Evolutionary conservation across 2,888 invertebrate species (phyloP).

Genomic region (Aricia artaxerxes): DNA sequence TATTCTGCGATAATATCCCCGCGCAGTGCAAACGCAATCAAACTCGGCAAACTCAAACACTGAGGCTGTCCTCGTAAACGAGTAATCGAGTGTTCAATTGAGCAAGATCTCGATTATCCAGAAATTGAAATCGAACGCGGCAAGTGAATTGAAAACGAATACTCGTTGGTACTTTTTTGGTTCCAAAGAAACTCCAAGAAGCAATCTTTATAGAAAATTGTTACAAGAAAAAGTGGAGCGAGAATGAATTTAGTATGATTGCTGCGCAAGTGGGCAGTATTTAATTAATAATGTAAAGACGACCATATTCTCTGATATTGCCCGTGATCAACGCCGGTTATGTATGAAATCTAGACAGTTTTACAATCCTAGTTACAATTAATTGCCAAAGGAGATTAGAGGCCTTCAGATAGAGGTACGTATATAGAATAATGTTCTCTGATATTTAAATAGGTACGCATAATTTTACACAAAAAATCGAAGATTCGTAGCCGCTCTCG

Average conservation of each 20-base stretch:
- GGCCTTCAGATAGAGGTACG: too few species aligned
- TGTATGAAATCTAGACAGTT: too few species aligned
- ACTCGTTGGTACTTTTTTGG: slow-evolving; percentile 50
- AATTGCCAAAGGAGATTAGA: too few species aligned
- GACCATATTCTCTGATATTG: too few species aligned
- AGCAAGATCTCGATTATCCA: slow-evolving; percentile 76
- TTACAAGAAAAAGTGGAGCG: not conserved
- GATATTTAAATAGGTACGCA: too few species aligned
- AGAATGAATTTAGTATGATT: not conserved
- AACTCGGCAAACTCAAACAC: slow-evolving; percentile 74
- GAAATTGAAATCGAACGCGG: slow-evolving; percentile 73
- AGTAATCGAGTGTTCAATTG: slow-evolving; percentile 78
- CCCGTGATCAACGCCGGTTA: too few species aligned
- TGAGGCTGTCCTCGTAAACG: slow-evolving; percentile 70
- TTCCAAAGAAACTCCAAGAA: slow-evolving; percentile 29
- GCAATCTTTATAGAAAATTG: slow-evolving; percentile 17
- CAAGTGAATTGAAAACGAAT: slow-evolving; percentile 66
- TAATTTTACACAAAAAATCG: too few species aligned
- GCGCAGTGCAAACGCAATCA: slow-evolving; percentile 74
- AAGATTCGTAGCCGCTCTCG: too few species aligned
- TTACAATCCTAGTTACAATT: too few species aligned
- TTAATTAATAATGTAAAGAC: not conserved
- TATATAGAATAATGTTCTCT: too few species aligned
- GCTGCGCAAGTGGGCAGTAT: not conserved
- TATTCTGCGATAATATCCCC: slow-evolving; percentile 60